Base-by-base conservation (phyloP, 2,797 vertebrate species). In the Sebastes matsubarae region DNA sequence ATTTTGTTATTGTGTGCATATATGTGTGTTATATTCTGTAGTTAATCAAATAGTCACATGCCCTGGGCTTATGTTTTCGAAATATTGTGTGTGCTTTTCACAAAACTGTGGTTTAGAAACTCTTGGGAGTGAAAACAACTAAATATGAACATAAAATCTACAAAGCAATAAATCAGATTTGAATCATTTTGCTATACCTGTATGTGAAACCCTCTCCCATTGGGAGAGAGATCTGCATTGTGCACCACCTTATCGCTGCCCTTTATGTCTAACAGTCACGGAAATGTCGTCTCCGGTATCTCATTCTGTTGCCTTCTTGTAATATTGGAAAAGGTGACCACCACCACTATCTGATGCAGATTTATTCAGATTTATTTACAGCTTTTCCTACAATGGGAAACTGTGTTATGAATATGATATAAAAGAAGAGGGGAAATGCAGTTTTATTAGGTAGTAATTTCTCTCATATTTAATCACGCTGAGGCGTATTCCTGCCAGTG, bases 221-320 rank as follows among this genome's bases (percentile, higher is more conserved):
- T 6, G 24, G 22, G 36, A 69, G n/a, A 29, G 65, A 4, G 4
- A 80, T 59, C 36, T 52, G 27, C 38, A 6, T 10, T 4, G 34
- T 20, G 20, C 58, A 25, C 8, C 61, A 57, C 57, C 57, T 77
- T 60, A 85, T 81, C 63, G 0, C 18, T 82, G 66, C 68, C 81
- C 84, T 88, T 86, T 78, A 2, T 59, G 59, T 30, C n/a, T 16
- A 12, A 59, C 25, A 63, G n/a, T 55, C 58, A 70, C 32, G 38
- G 52, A 84, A 85, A 86, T 86, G 82, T 83, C 85, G 79, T 52
- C 54, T 77, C 16, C 42, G 8, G 59, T 59, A 38, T 82, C 71
- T 78, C 68, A 55, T 52, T 66, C n/a, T 63, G 58, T 63, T 80
- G 52, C 61, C 42, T 65, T 72, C 80, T 76, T 84, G 25, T 42